Evolutionary conservation across 2,797 vertebrate genomes (phyloP).

Genomic region (Sebastes steindachneri): DNA sequence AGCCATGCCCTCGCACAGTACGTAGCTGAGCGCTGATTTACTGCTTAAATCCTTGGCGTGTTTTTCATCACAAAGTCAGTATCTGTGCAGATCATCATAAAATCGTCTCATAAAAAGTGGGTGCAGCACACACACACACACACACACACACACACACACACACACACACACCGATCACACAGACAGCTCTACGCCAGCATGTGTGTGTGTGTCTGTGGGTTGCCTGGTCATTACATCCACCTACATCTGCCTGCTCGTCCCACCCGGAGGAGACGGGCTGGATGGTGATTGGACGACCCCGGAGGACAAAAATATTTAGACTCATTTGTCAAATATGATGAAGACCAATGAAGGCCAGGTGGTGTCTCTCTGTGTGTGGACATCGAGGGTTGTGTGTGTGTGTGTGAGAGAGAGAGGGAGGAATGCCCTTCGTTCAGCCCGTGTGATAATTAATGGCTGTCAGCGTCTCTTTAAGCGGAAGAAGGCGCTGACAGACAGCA

Average conservation of each 20-base stretch:
- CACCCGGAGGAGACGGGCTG: constrained; percentile 16
- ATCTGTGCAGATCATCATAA: constrained; percentile 62
- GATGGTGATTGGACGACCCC: constrained; percentile 34
- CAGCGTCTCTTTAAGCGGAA: constrained; percentile 76
- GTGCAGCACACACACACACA: constrained; percentile 23
- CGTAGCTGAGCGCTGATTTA: constrained; percentile 47
- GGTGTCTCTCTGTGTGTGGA: constrained; percentile 43
- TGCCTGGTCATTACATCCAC: neutral
- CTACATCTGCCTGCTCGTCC: neutral
- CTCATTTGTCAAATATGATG: constrained; percentile 59
- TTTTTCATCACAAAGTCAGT: constrained; percentile 57
- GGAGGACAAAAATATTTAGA: constrained; percentile 54
- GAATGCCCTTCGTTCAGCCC: constrained; percentile 78
- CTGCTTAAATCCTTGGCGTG: constrained; percentile 39
- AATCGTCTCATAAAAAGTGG: constrained; percentile 49
- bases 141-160: neutral
- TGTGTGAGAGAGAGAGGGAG: neutral
- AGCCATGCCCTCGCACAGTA: neutral
- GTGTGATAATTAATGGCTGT: constrained; percentile 84
- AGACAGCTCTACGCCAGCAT: neutral
- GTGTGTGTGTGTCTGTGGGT: neutral
- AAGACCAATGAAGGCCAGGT: constrained; percentile 71
- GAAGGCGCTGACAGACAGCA: constrained; percentile 79
- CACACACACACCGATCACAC: neutral
- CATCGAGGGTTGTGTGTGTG: neutral